A percentile compares a stretch with the other conserved stretches of the same genome.
Evolutionary conservation across 2,113 vertebrate genomes (phyloP).

Genomic region (Candoia aspera): DNA sequence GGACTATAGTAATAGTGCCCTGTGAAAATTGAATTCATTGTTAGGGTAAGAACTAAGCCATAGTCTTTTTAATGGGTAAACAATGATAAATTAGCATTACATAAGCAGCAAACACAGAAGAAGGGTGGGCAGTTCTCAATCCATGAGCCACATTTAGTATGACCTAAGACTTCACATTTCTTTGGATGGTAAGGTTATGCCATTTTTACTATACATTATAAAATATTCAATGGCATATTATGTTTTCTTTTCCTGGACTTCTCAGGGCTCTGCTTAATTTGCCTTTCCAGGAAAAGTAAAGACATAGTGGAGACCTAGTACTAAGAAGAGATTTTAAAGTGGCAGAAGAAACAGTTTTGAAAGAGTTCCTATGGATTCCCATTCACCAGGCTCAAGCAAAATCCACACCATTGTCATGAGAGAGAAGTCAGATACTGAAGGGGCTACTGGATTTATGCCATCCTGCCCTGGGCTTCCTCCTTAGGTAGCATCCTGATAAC

Average conservation of each 20-base stretch:
- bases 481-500: background rate
- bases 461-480: background rate
- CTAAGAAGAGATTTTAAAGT: background rate
- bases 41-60: background rate
- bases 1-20: background rate
- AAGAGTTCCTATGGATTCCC: background rate
- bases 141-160: background rate
- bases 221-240: background rate
- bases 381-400: background rate
- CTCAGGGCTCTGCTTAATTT: background rate
- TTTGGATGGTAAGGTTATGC: background rate
- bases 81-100: too few species aligned
- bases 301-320: background rate
- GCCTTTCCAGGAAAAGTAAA: background rate
- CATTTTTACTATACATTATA: background rate
- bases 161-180: background rate
- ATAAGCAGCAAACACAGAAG: background rate
- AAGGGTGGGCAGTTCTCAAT: background rate
- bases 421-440: background rate
- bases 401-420: background rate
- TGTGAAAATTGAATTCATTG: background rate
- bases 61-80: background rate
- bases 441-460: background rate
- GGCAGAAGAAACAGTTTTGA: background rate
- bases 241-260: background rate